phyloP scores from a whole-genome alignment of 2,888 invertebrate species.

The Troides aeacus region DNA sequence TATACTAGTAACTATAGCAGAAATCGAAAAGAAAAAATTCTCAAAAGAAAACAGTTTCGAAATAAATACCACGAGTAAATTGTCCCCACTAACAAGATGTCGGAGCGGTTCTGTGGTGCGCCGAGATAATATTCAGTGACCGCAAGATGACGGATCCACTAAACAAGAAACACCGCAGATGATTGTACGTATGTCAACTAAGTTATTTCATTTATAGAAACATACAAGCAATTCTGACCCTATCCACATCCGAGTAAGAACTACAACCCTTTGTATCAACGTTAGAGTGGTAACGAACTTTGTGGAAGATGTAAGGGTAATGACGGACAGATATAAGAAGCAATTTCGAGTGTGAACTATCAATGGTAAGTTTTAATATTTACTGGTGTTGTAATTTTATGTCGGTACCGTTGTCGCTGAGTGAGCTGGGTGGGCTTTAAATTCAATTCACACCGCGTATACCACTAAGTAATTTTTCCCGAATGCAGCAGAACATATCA shows the following conservation, averaged over 20 bases:
- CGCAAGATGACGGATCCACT: constrained; percentile 56
- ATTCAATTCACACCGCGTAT: no score
- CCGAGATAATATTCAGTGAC: constrained; percentile 54
- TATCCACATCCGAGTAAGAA: neutral
- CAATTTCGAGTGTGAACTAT: constrained; percentile 11
- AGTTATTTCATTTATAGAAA: constrained; percentile 13
- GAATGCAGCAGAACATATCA: no score
- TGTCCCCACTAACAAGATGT: constrained; percentile 65
- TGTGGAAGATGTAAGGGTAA: constrained; percentile 4
- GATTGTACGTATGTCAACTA: constrained; percentile 22
- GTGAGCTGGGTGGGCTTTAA: no score
- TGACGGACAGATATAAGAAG: neutral
- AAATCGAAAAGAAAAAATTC: neutral
- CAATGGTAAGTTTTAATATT: neutral
- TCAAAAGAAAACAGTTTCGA: constrained; percentile 34
- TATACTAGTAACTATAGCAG: no score
- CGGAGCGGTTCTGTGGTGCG: constrained; percentile 46
- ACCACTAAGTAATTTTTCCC: no score
- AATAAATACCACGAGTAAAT: constrained; percentile 51
- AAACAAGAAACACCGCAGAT: constrained; percentile 50
- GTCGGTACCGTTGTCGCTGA: no score
- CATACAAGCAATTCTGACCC: constrained; percentile 6
- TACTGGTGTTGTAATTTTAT: no score
- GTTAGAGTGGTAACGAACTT: neutral
- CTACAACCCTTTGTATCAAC: neutral